Conservation (phyloP, 2,888 invertebrate genomes). For the Scrobipalpa costella region DNA sequence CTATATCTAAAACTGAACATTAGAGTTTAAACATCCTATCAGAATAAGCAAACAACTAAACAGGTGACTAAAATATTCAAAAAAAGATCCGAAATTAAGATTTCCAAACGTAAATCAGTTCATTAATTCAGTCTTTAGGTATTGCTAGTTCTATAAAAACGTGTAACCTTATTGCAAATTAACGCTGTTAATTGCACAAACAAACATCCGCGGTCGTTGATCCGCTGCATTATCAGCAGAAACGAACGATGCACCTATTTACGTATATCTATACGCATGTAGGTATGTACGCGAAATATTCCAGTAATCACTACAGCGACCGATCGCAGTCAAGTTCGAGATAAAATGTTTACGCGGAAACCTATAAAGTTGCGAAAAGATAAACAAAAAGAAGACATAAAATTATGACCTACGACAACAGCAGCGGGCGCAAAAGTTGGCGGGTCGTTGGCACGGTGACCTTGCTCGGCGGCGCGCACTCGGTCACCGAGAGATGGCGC, state of each 20-base stretch:
- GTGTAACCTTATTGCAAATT: constrained; percentile 15
- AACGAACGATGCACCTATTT: constrained; percentile 5
- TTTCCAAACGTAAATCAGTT: neutral
- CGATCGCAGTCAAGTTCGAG: neutral
- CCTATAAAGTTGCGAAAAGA: constrained; percentile 79
- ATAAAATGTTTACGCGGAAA: constrained; percentile 64
- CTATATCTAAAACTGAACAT: neutral
- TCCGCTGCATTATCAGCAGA: constrained; percentile 21
- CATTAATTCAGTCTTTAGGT: neutral
- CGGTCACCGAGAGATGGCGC: constrained; percentile 68
- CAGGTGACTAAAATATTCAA: neutral
- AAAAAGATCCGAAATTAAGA: neutral
- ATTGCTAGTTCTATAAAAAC: neutral
- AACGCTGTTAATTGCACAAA: constrained; percentile 33
- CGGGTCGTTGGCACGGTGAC: constrained; percentile 78
- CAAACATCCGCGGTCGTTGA: constrained; percentile 35
- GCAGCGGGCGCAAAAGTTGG: constrained; percentile 80
- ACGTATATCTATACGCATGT: neutral
- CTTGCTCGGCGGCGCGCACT: constrained; percentile 58
- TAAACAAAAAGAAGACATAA: constrained; percentile 82
- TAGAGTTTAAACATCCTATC: too few species aligned
- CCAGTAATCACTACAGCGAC: neutral
- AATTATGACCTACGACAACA: constrained; percentile 82
- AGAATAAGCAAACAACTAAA: too few species aligned
- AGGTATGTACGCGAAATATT: neutral